A percentile compares a stretch with the other conserved stretches of the same genome.
Conservation (phyloP, 37 sponge, comb jelly and placozoan genomes). For the Hormiphora californensis region DNA sequence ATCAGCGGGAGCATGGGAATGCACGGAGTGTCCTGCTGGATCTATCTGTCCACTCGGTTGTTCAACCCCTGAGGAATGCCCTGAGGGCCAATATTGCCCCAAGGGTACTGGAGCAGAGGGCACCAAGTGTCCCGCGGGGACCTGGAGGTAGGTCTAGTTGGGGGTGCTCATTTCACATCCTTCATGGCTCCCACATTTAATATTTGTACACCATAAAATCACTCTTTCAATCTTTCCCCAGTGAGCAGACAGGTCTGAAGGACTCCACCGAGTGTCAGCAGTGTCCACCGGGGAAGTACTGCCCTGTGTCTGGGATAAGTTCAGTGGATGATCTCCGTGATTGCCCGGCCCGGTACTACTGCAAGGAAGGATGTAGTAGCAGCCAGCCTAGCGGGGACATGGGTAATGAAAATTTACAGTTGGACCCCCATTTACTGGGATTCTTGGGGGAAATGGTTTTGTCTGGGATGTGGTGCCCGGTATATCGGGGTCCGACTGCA, state of each 20-base stretch:
- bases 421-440: background rate
- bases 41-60: background rate
- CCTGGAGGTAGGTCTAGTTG: background rate
- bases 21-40: conserved; percentile 51
- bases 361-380: conserved; percentile 21
- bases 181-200: no score
- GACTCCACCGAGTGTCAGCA: conserved; percentile 5
- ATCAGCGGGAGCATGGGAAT: background rate
- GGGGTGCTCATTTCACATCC: no score
- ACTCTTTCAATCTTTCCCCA: background rate
- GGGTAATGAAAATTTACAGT: background rate
- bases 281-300: conserved; percentile 56
- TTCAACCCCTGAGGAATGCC: background rate
- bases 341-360: conserved; percentile 55
- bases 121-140: conserved; percentile 53
- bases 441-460: no score
- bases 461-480: no score
- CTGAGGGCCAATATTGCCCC: conserved; percentile 54
- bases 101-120: background rate
- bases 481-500: no score
- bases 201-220: background rate
- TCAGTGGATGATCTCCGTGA: background rate
- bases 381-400: background rate
- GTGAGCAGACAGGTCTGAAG: conserved; percentile 51
- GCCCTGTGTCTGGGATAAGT: background rate